Evolutionary conservation across 2,113 vertebrate species (phyloP), one percentile per base, ranked within the genome.

Genomic region (Vulpes lagopus): DNA sequence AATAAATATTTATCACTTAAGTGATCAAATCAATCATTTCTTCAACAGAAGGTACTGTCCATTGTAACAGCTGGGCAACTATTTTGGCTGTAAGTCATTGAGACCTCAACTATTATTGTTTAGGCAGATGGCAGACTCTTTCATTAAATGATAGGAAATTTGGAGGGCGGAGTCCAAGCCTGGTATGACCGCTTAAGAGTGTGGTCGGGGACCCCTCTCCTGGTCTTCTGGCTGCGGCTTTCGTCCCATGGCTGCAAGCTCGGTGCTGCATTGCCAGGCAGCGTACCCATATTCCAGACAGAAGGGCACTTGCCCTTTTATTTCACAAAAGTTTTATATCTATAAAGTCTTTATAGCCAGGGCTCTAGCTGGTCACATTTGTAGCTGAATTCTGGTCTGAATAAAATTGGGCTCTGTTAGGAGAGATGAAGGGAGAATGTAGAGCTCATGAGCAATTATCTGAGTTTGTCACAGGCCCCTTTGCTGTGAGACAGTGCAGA

Each of bases 181-280:
- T 15, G 14, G 8, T 2, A 7, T 1, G 30, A 32, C 0, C n/a
- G 8, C 32, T 84, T 30, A 38, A 3, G 23, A 9, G 15, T 64
- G 6, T 25, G 53, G 16, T 25, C 16, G 5, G 22, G 10, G 76
- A 43, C 55, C 16, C 15, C 15, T 2, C 6, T 57, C 19, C 19
- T 17, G 0, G 0, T 16, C 43, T 43, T 35, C 51, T 14, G 9
- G 9, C 23, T 59, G 27, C 62, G 73, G 16, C 43, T 82, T 53
- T 51, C 10, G 12, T 32, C 65, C 60, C 11, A 1, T 10, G 65
- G 8, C 35, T 5, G 11, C 9, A 35, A 5, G 43, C 8, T 15
- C 0, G 15, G 51, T 5, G 27, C 3, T 7, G 0, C 16, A 4
- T 43, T 17, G 57, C 12, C 5, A 11, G 43, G 51, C 7, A 32